Conservation (phyloP, 30 jellyfish, hydroid and myxozoan genomes). For the Pseudorhiza aurosa region DNA sequence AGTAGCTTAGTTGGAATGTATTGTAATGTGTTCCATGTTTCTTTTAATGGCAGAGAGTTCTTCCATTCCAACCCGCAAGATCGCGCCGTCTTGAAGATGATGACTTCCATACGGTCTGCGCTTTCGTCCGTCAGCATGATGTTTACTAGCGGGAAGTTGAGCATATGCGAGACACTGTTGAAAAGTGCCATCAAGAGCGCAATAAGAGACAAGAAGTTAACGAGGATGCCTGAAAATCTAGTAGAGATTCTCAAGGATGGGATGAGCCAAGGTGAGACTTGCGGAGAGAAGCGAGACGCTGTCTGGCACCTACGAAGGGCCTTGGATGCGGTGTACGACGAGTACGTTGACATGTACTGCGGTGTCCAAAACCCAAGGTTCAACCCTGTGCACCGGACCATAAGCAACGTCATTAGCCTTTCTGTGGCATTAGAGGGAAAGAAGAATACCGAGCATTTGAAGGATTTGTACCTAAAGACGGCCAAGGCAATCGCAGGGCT, state of each 20-base stretch:
- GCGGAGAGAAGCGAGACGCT: constrained; percentile 16
- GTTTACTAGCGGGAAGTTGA: constrained; percentile 26
- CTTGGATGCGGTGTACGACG: constrained; percentile 68
- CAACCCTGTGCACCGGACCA: constrained; percentile 53
- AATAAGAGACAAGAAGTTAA: constrained; percentile 23
- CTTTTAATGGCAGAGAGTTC: constrained; percentile 15
- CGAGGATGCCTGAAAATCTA: constrained; percentile 40
- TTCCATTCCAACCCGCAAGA: constrained; percentile 72
- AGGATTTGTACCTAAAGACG: constrained; percentile 25
- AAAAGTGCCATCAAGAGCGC: constrained; percentile 51
- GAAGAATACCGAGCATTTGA: not conserved
- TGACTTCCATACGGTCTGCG: constrained; percentile 51
- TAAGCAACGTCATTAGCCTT: constrained; percentile 59
- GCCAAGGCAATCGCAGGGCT: constrained; percentile 6
- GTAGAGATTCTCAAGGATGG: constrained; percentile 51
- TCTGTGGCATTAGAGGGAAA: constrained; percentile 28
- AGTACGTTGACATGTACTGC: constrained; percentile 63
- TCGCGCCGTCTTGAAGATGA: constrained; percentile 67
- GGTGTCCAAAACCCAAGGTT: constrained; percentile 63
- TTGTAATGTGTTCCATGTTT: too few species aligned
- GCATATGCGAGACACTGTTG: constrained; percentile 37
- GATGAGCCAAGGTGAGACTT: not conserved
- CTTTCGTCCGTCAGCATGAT: constrained; percentile 37
- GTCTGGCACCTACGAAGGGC: constrained; percentile 73
- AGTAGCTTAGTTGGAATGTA: too few species aligned